phyloP scores from a whole-genome alignment of 1,140 invertebrate genomes.

The Palaemon carinicauda region DNA sequence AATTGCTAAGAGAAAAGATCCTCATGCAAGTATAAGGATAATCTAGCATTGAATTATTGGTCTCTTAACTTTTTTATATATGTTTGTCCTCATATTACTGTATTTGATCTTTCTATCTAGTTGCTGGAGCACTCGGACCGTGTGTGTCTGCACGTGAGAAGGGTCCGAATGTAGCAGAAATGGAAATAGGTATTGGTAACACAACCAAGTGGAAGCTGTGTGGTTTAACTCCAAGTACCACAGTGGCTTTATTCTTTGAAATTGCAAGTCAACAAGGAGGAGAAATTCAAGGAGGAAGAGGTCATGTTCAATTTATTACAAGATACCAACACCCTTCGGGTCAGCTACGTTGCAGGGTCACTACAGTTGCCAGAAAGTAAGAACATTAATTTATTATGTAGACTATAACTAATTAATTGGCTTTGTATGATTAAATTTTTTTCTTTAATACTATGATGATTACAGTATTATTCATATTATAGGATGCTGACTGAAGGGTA shows the following conservation, averaged over 20 bases:
- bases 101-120: slow-evolving; percentile 67
- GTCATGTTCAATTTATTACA: slow-evolving; percentile 98
- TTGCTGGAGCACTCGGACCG: slow-evolving; percentile 94
- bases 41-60: too few species aligned
- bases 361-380: slow-evolving; percentile 94
- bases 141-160: slow-evolving; percentile 94
- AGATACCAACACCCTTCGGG: slow-evolving; percentile 99
- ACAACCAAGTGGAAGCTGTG: slow-evolving; percentile 99
- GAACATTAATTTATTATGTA: slow-evolving; percentile 59
- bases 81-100: slow-evolving; percentile 45
- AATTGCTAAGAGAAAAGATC: background rate
- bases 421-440: background rate
- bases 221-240: slow-evolving; percentile 90
- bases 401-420: background rate
- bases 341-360: slow-evolving; percentile 92
- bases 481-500: too few species aligned
- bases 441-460: background rate
- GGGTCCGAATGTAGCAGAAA: slow-evolving; percentile 90
- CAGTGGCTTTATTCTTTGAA: slow-evolving; percentile 95
- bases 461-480: background rate
- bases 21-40: too few species aligned
- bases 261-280: slow-evolving; percentile 88
- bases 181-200: slow-evolving; percentile 95
- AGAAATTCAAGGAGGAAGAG: slow-evolving; percentile 92
- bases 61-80: slow-evolving; percentile 14